phyloP scores from a whole-genome alignment of 2,888 invertebrate genomes.

The Thecophora atra region DNA sequence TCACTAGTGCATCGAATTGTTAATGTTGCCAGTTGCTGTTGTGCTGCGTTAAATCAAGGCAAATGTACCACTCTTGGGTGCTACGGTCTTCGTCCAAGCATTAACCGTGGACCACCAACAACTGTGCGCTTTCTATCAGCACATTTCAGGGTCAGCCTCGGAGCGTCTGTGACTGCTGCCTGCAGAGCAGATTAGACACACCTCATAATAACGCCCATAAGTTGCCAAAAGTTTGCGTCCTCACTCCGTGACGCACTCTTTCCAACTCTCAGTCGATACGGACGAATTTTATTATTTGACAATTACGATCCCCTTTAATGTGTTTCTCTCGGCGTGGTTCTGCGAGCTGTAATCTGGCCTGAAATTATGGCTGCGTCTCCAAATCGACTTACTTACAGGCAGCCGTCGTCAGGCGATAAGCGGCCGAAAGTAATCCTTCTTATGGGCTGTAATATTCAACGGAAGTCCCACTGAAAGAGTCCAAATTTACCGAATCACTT shows the following conservation, averaged over 20 bases:
- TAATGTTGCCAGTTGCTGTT: background rate
- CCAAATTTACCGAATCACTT: no score
- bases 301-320: background rate
- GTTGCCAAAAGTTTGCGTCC: background rate
- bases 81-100: background rate
- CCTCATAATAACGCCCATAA: constrained; percentile 2
- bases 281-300: background rate
- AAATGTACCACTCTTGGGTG: constrained; percentile 11
- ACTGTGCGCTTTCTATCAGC: background rate
- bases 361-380: background rate
- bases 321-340: background rate
- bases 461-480: no score
- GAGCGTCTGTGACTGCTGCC: background rate
- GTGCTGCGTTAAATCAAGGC: constrained; percentile 19
- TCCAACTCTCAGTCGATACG: background rate
- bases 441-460: no score
- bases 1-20: constrained; percentile 29
- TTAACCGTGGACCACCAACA: background rate
- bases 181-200: constrained; percentile 8
- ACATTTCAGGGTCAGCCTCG: constrained; percentile 1
- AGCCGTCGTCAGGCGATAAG: no score
- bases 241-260: no score
- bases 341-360: background rate
- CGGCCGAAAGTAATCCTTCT: no score
- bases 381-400: background rate